Evolutionary conservation across 1,140 invertebrate species (phyloP).

Genomic region (Laupala kohalensis): DNA sequence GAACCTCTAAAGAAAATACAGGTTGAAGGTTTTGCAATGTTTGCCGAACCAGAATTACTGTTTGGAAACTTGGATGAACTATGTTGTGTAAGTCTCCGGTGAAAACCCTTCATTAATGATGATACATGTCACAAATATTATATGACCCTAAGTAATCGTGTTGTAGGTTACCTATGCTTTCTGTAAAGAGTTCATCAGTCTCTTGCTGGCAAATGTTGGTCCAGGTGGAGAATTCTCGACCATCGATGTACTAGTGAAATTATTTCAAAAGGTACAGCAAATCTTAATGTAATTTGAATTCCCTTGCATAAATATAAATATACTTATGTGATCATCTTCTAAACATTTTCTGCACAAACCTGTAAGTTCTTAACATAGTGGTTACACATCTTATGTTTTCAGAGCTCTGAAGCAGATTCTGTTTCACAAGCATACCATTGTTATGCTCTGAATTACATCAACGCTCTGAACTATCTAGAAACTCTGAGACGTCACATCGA

Average conservation of each 20-base stretch:
- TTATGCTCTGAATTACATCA: conserved; percentile 48
- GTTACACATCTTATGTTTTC: conserved; percentile 14
- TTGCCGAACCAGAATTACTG: conserved; percentile 50
- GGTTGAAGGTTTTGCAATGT: conserved; percentile 55
- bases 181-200: conserved; percentile 49
- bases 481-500: conserved; percentile 41
- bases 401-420: conserved; percentile 30
- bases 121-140: neutral
- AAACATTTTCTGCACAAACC: no score
- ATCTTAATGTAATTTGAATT: neutral
- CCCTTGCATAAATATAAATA: no score
- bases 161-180: conserved; percentile 50
- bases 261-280: conserved; percentile 40
- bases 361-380: no score
- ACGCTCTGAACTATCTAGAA: conserved; percentile 46
- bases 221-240: conserved; percentile 29
- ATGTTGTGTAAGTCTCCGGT: conserved; percentile 38
- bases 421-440: conserved; percentile 42
- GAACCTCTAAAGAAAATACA: conserved; percentile 57
- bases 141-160: neutral
- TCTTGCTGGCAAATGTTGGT: conserved; percentile 38
- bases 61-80: conserved; percentile 59
- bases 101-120: no score
- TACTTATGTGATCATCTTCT: no score
- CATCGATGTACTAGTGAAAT: conserved; percentile 40